Conservation (phyloP, 2,113 vertebrate genomes). For the Pteruthius melanotis region DNA sequence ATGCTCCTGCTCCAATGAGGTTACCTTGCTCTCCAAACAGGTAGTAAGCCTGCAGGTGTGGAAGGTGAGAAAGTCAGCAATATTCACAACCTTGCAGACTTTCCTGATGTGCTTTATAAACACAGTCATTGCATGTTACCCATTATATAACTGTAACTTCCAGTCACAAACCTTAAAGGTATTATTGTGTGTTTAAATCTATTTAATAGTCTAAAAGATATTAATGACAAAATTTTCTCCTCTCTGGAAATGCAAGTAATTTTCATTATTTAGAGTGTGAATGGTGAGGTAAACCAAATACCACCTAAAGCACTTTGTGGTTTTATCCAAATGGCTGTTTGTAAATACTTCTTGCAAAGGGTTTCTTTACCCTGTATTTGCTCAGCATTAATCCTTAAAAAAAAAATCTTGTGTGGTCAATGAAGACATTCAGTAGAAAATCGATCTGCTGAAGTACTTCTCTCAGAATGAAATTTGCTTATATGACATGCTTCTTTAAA, state of each 20-base stretch:
- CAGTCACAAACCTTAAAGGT: not conserved
- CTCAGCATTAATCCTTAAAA: slow-evolving; percentile 37
- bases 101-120: not conserved
- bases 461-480: not conserved
- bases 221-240: not conserved
- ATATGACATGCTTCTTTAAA: not conserved
- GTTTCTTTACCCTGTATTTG: slow-evolving; percentile 43
- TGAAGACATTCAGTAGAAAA: slow-evolving; percentile 29
- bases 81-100: not conserved
- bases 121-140: not conserved
- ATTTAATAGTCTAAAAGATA: not conserved
- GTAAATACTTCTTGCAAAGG: slow-evolving; percentile 54
- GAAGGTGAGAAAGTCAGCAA: not conserved
- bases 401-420: not conserved
- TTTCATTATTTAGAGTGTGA: slow-evolving; percentile 50
- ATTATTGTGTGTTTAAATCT: not conserved
- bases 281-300: slow-evolving; percentile 54
- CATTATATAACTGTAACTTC: not conserved
- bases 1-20: not conserved
- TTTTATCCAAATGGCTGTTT: slow-evolving; percentile 58
- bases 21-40: not conserved
- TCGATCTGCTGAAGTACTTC: not conserved
- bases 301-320: slow-evolving; percentile 47
- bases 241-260: not conserved
- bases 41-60: not conserved